Evolutionary conservation across 2,888 invertebrate species (phyloP).

Genomic region (Epicampocera succincta): DNA sequence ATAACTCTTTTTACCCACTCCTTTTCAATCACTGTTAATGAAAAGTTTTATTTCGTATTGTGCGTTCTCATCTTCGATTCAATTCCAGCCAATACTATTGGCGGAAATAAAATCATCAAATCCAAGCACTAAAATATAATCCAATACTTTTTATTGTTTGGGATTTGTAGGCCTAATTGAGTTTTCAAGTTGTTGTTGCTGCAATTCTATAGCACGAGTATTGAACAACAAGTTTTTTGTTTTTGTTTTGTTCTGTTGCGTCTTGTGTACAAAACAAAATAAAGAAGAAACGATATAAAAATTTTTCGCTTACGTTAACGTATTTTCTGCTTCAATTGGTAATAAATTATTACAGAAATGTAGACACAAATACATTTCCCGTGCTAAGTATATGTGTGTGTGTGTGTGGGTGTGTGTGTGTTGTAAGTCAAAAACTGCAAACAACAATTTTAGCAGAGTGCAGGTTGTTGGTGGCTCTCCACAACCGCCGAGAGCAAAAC

Average conservation of each 20-base stretch:
- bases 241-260: neutral
- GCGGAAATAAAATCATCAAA: neutral
- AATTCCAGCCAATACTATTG: neutral
- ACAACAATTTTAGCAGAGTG: constrained; percentile 10
- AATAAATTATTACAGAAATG: constrained; percentile 68
- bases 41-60: neutral
- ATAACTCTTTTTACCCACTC: too few relatives aligned
- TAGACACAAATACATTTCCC: constrained; percentile 40
- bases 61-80: neutral
- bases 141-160: constrained; percentile 25
- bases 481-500: neutral
- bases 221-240: constrained; percentile 22
- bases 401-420: neutral
- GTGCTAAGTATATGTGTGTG: neutral
- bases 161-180: constrained; percentile 69
- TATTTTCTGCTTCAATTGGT: constrained; percentile 67
- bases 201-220: constrained; percentile 18
- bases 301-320: constrained; percentile 65
- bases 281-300: constrained; percentile 1
- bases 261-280: neutral
- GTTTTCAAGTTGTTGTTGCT: constrained; percentile 66
- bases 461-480: neutral
- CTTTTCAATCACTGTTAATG: too few relatives aligned
- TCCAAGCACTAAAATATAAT: constrained; percentile 22
- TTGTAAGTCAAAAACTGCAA: constrained; percentile 7